These are phyloP conservation scores for Archaeoteleia sp. DNA, from an alignment of 2,888 invertebrate species.

Conservation along the genomic window DNA sequence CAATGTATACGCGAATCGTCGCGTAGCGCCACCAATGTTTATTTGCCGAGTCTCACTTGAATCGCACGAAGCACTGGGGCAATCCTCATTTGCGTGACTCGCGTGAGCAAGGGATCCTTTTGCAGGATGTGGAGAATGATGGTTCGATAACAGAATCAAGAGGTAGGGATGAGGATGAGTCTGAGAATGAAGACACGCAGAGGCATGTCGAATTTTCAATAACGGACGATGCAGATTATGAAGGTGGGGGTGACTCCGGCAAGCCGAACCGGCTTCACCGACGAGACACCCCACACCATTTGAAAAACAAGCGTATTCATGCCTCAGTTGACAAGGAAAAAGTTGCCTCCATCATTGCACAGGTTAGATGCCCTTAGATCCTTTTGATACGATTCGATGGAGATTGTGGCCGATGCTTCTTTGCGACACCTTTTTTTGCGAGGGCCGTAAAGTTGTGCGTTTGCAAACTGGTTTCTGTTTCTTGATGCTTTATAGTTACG, in stretches of 20 bases:
- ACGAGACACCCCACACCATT: conserved; percentile 98
- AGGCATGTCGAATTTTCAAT: conserved; percentile 73
- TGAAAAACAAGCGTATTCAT: conserved; percentile 97
- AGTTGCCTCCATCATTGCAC: conserved; percentile 83
- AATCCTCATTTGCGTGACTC: conserved; percentile 36
- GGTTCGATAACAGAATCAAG: conserved; percentile 78
- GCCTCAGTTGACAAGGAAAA: conserved; percentile 81
- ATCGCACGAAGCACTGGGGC: conserved; percentile 29
- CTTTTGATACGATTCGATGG: conserved; percentile 21
- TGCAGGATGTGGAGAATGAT: conserved; percentile 73
- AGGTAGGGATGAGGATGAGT: conserved; percentile 78
- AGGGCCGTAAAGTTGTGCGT: not conserved
- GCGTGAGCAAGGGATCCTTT: conserved; percentile 57
- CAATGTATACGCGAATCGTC: not conserved
- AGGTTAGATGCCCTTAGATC: conserved; percentile 75
- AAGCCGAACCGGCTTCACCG: conserved; percentile 85
- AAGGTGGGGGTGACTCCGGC: conserved; percentile 76
- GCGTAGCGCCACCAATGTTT: not conserved
- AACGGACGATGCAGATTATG: conserved; percentile 72
- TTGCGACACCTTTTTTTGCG: conserved; percentile 2
- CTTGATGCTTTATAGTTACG: conserved; percentile 22
- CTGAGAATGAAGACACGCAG: conserved; percentile 79
- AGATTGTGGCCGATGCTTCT: conserved; percentile 44
- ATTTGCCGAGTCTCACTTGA: conserved; percentile 8
- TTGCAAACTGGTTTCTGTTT: conserved; percentile 14